A percentile compares a stretch with the other conserved stretches of the same genome.
These are phyloP conservation scores for Chaenodraco wilsoni DNA, from an alignment of 2,797 vertebrate genomes.

Conservation along the genomic window DNA sequence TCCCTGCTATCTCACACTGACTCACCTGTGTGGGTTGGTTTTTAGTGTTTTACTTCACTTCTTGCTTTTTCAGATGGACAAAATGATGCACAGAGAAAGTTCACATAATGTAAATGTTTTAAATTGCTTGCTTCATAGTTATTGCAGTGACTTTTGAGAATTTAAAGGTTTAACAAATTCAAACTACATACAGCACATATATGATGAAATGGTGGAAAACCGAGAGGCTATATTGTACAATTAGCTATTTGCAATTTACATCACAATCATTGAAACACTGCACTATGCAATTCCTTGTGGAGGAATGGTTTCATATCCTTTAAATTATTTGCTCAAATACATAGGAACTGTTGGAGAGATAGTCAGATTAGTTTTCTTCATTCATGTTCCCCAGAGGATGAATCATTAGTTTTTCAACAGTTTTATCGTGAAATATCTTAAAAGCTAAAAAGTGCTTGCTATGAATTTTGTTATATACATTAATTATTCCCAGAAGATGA, in stretches of 20 bases:
- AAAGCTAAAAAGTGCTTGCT: too few species aligned
- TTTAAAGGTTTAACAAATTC: background rate
- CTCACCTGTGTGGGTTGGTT: conserved; percentile 29
- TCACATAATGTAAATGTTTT: background rate
- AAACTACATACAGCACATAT: background rate
- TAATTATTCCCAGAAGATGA: background rate
- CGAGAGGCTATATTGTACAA: background rate
- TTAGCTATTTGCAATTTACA: background rate
- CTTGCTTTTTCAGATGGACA: conserved; percentile 14
- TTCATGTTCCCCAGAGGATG: too few species aligned
- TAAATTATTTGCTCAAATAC: background rate
- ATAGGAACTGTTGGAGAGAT: too few species aligned
- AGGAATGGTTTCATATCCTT: background rate
- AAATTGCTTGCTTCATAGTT: background rate
- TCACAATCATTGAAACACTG: background rate
- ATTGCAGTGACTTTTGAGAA: background rate
- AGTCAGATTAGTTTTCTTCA: too few species aligned
- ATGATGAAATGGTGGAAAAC: background rate
- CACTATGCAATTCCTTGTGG: background rate
- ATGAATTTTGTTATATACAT: background rate
- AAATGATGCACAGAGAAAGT: background rate
- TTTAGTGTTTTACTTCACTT: conserved; percentile 8
- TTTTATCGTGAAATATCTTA: too few species aligned
- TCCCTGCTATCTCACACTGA: conserved; percentile 11
- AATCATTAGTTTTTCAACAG: too few species aligned